Evolutionary conservation across 2,888 invertebrate genomes (phyloP).

Genomic region (Pristionchus exspectatus): DNA sequence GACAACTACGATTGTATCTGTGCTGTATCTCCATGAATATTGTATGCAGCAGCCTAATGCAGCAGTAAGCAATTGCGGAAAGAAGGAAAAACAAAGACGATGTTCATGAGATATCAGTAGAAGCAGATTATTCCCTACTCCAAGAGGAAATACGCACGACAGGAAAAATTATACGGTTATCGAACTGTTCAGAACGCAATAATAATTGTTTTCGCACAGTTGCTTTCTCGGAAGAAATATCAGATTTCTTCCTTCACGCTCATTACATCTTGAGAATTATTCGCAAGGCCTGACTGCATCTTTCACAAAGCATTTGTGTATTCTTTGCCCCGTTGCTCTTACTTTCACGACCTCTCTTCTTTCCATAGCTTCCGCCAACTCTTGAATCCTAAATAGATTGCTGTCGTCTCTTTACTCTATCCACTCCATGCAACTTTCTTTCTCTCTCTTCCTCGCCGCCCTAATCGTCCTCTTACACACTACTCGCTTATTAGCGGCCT

Average conservation of each 20-base stretch:
- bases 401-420: background rate
- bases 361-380: conserved; percentile 45
- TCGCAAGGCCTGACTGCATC: background rate
- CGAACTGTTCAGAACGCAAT: background rate
- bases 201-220: conserved; percentile 7
- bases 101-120: background rate
- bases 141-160: background rate
- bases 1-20: conserved; percentile 1
- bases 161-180: background rate
- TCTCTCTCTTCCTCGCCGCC: background rate
- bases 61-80: background rate
- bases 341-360: conserved; percentile 2
- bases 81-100: background rate
- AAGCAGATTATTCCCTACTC: background rate
- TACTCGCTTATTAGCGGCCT: background rate
- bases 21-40: conserved; percentile 1
- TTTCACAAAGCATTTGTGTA: background rate
- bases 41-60: background rate
- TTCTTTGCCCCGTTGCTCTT: conserved; percentile 9
- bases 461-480: background rate
- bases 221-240: background rate
- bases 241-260: background rate
- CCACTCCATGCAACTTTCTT: background rate
- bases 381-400: conserved; percentile 44
- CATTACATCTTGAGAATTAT: background rate